Evolutionary conservation across 1,140 invertebrate genomes (phyloP), one percentile per base, ranked within the genome.

Genomic region (Argopecten irradians): DNA sequence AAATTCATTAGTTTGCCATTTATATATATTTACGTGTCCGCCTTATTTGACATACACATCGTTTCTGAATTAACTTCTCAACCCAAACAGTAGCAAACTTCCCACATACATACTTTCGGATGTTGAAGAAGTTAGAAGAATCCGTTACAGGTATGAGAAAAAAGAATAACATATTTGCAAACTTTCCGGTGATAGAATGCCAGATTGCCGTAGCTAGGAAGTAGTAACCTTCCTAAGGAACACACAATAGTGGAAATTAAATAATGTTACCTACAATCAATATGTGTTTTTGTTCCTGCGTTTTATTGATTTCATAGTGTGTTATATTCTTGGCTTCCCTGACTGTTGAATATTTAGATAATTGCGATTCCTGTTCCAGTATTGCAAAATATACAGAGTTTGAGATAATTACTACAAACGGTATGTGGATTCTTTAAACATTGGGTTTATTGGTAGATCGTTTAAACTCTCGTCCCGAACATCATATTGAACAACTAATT

Each of bases 1-100:
- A 71, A 71, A 71, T 71, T 71, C 55, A 71, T 71, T 71, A 71
- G n/a, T n/a, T 71, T 71, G 55, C 55, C n/a, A n/a, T 71, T 3
- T 28, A 71, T 71, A 71, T n/a, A 71, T 16, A 71, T 16, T 71
- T 28, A 28, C 55, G 55, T 71, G 55, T 71, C 55, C 55, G 55
- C 55, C 55, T 71, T 71, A 71, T 71, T 71, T 28, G 22, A 71
- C 8, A n/a, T 71, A 28, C 55, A 71, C 55, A 71, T 28, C 55
- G 16, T 71, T 71, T 16, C 55, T 3, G n/a, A n/a, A 71, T 71
- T 71, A 71, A 71, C 22, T 71, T 28, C 28, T 71, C 13, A 28
- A 11, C 22, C 14, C 22, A 71, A 71, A 71, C n/a, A 71, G n/a
- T n/a, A 28, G 36, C 13, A 39, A 39, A 5, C 55, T 71, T 71